Percentiles rank a stretch among this genome's conserved stretches.
These are phyloP conservation scores for Lacanobia oleracea DNA, from an alignment of 2,888 invertebrate genomes.

Conservation along the genomic window DNA sequence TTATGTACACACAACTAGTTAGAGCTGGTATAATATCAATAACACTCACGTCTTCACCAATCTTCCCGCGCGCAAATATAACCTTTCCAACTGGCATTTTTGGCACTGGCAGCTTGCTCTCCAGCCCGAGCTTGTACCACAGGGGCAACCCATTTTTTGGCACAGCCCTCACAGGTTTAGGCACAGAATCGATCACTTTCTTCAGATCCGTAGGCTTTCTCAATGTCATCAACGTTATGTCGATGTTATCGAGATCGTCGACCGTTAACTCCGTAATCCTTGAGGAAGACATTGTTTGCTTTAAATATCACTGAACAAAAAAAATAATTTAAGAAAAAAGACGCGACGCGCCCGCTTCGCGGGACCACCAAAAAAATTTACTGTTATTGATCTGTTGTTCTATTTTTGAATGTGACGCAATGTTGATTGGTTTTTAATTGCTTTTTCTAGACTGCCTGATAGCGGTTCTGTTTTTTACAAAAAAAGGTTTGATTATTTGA, in stretches of 20 bases:
- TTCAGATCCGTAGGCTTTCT: constrained; percentile 86
- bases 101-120: constrained; percentile 89
- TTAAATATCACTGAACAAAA: constrained; percentile 62
- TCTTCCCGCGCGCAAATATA: constrained; percentile 87
- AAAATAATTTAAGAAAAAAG: constrained; percentile 67
- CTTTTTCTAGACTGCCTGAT: constrained; percentile 44
- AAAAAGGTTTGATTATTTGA: constrained; percentile 8
- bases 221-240: constrained; percentile 83
- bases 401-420: constrained; percentile 65
- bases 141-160: constrained; percentile 88
- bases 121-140: constrained; percentile 89
- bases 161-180: constrained; percentile 84
- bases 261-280: constrained; percentile 68
- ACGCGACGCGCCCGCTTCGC: constrained; percentile 57
- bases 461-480: not conserved
- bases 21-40: not conserved
- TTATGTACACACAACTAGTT: not conserved
- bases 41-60: constrained; percentile 88
- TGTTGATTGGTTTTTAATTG: constrained; percentile 46
- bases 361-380: constrained; percentile 72
- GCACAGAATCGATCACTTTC: constrained; percentile 86
- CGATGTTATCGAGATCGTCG: constrained; percentile 77
- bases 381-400: constrained; percentile 71
- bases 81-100: constrained; percentile 88
- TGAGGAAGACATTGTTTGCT: constrained; percentile 70